phyloP scores from a whole-genome alignment of 2,113 vertebrate species.

The Mixornis gularis region DNA sequence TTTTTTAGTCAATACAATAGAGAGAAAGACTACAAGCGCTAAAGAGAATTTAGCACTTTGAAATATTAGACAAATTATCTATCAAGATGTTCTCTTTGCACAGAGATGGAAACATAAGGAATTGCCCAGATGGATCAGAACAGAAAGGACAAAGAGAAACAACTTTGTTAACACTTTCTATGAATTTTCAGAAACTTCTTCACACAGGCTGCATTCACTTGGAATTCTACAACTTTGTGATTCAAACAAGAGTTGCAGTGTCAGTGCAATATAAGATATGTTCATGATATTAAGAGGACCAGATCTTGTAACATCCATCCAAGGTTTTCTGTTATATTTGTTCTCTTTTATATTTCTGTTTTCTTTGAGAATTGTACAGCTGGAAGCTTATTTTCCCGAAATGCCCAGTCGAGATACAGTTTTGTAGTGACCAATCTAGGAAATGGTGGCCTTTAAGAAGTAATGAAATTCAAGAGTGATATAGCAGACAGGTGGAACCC shows the following conservation, averaged over 20 bases:
- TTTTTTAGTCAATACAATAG: neutral
- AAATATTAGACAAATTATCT: neutral
- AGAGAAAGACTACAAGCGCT: neutral
- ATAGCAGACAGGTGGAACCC: neutral
- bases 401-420: neutral
- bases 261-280: neutral
- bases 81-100: neutral
- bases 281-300: neutral
- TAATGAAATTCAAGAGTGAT: neutral
- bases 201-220: neutral
- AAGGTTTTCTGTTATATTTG: neutral
- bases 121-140: neutral
- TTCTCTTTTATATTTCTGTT: neutral
- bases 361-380: neutral
- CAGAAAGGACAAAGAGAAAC: neutral
- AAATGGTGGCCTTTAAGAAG: neutral
- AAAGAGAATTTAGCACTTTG: neutral
- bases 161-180: neutral
- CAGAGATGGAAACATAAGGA: neutral
- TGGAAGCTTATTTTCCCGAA: neutral
- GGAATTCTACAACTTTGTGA: neutral
- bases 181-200: neutral
- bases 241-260: neutral
- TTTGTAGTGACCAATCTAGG: neutral
- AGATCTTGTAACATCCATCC: neutral